Evolutionary conservation across 37 sponge, comb jelly and placozoan genomes (phyloP), one percentile per base, ranked within the genome.

Genomic region (Amphimedon queenslandica): DNA sequence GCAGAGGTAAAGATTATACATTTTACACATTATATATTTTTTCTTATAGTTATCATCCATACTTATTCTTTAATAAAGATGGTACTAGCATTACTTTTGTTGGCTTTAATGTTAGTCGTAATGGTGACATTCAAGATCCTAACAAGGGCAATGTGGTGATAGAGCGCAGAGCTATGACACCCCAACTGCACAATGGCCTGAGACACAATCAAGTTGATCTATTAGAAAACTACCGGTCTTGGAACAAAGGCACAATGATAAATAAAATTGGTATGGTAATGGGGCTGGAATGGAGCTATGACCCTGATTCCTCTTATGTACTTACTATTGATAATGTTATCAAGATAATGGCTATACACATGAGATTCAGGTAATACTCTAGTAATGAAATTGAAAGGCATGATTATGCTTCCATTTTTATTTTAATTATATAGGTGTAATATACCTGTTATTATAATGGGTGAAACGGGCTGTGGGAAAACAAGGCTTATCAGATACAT

Each of bases 401-500:
- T n/a, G n/a, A n/a, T n/a, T 28, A 20, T 8, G 21, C 4, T 37
- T 69, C 27, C 40, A 24, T 39, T 40, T 35, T 69, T 37, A 3
- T 69, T 40, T 68, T 1, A 68, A n/a, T n/a, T n/a, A n/a, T n/a
- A 68, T 34, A 74, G 88, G 39, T 87, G 92, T 64, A 73, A 75
- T 53, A 91, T 95, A 25, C 96, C 96, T 29, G 96, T 95, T 2
- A 84, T 95, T 18, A 76, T 95, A 11, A 95, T 95, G 96, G 96
- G 96, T 35, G 96, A 95, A 73, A 91, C 96, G 32, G 96, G 96
- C 40, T 95, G 96, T 80, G 96, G 96, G 0, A 95, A 95, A 74
- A 95, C 96, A 0, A 56, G 96, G 18, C 84, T 92, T 20, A 80
- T 92, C 21, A 71, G 84, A 1, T 92, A 72, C 82, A 92, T 92